A percentile compares a stretch with the other conserved stretches of the same genome.
Conservation (phyloP, 2,797 vertebrate genomes). For the Sorex maritimensis region DNA sequence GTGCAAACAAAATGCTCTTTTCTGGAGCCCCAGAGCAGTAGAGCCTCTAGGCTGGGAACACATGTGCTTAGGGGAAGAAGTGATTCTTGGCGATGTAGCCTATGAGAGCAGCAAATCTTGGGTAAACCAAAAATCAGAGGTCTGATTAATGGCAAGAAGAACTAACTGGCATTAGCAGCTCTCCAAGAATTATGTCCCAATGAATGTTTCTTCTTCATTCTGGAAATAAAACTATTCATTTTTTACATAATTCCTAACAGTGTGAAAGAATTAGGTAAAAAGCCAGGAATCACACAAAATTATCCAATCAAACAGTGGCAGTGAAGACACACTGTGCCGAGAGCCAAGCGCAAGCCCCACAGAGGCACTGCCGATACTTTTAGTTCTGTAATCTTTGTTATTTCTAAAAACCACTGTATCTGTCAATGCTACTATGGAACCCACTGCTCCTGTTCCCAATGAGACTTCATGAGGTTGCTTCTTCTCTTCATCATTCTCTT, state of each 20-base stretch:
- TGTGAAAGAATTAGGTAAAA: background rate
- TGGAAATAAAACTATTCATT: slow-evolving; percentile 18
- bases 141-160: background rate
- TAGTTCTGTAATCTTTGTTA: background rate
- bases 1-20: background rate
- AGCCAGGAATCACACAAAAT: background rate
- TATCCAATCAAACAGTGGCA: background rate
- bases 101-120: background rate
- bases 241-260: background rate
- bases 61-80: too few species aligned
- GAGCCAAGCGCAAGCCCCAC: background rate
- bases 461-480: background rate
- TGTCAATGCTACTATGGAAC: background rate
- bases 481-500: background rate
- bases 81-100: background rate
- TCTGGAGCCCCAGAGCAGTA: background rate
- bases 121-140: background rate
- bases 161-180: too few species aligned
- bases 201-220: too few species aligned
- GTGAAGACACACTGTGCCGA: background rate
- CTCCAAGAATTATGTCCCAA: too few species aligned
- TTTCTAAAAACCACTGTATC: background rate
- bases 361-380: background rate
- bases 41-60: background rate
- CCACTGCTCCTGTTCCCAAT: background rate